These are phyloP conservation scores for Podarcis raffonei DNA, from an alignment of 2,113 vertebrate genomes.

Conservation along the genomic window DNA sequence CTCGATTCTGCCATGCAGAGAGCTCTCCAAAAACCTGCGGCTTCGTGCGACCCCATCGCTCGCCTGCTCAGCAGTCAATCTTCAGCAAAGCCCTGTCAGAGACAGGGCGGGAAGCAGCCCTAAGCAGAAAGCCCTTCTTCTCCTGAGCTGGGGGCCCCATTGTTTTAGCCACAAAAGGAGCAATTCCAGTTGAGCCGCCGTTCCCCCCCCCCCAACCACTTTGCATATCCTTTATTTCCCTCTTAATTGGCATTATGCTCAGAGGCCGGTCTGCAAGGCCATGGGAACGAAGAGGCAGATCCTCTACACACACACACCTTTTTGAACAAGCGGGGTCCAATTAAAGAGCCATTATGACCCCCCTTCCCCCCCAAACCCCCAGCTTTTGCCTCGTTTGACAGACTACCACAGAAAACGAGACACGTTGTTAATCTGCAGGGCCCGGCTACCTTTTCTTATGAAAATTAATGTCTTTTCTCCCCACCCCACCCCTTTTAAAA, in stretches of 20 bases:
- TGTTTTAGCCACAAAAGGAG: constrained; percentile 78
- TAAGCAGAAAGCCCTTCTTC: constrained; percentile 50
- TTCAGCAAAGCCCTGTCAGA: constrained; percentile 39
- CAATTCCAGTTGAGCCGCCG: constrained; percentile 35
- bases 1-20: constrained; percentile 14
- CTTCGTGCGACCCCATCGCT: constrained; percentile 13
- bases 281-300: constrained; percentile 77
- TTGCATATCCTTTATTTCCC: constrained; percentile 68
- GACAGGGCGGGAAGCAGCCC: constrained; percentile 6
- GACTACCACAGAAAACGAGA: constrained; percentile 20
- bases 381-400: constrained; percentile 27
- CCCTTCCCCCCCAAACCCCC: not conserved
- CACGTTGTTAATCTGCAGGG: not conserved
- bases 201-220: constrained; percentile 50
- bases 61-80: constrained; percentile 24
- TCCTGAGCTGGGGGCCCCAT: constrained; percentile 63
- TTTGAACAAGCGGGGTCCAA: constrained; percentile 53
- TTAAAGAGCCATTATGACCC: constrained; percentile 61
- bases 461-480: constrained; percentile 32
- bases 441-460: constrained; percentile 35
- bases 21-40: not conserved
- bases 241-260: constrained; percentile 74
- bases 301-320: constrained; percentile 21
- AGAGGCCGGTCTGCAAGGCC: constrained; percentile 72
- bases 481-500: too few relatives aligned